Evolutionary conservation across 2,797 vertebrate genomes (phyloP), one percentile per base, ranked within the genome.

Genomic region (Microchirus variegatus): DNA sequence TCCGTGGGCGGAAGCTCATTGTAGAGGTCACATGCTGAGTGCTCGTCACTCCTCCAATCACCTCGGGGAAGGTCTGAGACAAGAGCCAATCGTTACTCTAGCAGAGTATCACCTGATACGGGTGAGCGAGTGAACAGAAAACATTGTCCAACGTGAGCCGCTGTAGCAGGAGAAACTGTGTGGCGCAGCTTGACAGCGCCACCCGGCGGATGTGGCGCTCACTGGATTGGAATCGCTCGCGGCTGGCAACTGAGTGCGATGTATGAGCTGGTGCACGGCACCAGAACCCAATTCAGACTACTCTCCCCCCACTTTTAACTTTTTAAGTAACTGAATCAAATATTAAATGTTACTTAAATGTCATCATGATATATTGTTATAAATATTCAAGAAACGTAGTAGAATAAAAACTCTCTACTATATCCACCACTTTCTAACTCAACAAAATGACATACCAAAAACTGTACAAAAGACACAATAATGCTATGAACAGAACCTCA

Each of bases 121-220:
- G 95, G 93, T 92, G 95, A 94, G 95, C 93, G 95, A 92, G 93
- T 83, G 92, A 93, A 95, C 92, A 93, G 94, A 86, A 77, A 96
- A 5, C 0, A 31, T 55, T 72, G 78, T 77, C 70, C 56, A 0
- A 0, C 0, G 83, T 62, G 52, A 50, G 89, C 6, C 0, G 15
- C 15, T 0, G 2, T 75, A 0, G 19, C 87, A 89, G 82, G 73
- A 90, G 90, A 90, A 78, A 14, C 82, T 2, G 9, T 8, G 0
- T 0, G 19, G 41, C 1, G 76, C 54, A 11, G 4, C n/a, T 36
- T 36, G 4, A 2, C 42, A 36, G 22, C 19, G 2, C 13, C 41
- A 0, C 16, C 2, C 52, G 22, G 72, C 9, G 74, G 77, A 91
- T 90, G 84, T 48, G 74, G 5, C 10, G n/a, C 37, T 58, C 79